These are phyloP conservation scores for Aporophyla lueneburgensis DNA, from an alignment of 2,888 invertebrate species.

Conservation along the genomic window DNA sequence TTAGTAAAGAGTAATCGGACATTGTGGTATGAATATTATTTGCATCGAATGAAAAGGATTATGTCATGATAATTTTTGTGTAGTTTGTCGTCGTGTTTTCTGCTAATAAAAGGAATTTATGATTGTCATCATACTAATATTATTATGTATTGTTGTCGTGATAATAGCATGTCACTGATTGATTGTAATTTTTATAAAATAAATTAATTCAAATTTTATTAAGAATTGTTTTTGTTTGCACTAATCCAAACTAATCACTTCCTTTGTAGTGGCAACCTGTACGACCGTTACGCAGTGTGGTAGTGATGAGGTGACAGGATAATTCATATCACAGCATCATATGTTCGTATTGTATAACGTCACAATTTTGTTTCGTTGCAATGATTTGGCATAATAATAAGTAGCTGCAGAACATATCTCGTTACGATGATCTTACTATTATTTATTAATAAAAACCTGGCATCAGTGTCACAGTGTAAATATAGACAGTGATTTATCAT, in stretches of 20 bases:
- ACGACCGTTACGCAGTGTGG: too few species aligned
- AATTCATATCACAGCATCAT: neutral
- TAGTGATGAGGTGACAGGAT: too few species aligned
- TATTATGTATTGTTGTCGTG: neutral
- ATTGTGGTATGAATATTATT: constrained; percentile 20
- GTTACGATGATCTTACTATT: neutral
- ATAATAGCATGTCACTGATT: neutral
- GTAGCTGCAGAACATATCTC: neutral
- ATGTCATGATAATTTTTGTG: neutral
- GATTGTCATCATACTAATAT: neutral
- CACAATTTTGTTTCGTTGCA: neutral
- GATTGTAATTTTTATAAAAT: neutral
- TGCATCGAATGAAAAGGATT: constrained; percentile 7
- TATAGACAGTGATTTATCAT: neutral
- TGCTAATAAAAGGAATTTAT: neutral
- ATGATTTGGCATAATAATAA: neutral
- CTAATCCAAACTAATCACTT: neutral
- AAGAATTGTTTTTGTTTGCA: neutral
- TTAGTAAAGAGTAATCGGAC: constrained; percentile 40
- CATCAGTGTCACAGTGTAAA: neutral
- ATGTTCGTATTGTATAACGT: neutral
- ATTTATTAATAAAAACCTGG: too few species aligned
- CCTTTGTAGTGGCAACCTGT: neutral
- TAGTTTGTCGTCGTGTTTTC: neutral
- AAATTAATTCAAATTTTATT: neutral